Conservation (phyloP, 2,797 vertebrate genomes). For the Macropodus opercularis region DNA sequence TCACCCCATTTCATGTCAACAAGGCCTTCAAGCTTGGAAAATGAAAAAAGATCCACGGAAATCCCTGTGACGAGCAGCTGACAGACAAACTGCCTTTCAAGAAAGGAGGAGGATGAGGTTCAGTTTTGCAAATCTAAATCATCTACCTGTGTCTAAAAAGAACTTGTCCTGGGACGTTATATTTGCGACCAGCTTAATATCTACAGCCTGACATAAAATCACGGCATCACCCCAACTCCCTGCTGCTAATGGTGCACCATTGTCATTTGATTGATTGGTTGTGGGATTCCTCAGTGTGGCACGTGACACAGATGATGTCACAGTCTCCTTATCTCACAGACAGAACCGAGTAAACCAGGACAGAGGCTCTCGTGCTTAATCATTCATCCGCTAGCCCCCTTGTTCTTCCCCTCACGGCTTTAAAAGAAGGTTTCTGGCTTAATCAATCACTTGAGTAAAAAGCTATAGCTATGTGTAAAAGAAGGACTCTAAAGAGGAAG, state of each 20-base stretch:
- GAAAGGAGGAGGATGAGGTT: slow-evolving; percentile 42
- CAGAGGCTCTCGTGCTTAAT: slow-evolving; percentile 46
- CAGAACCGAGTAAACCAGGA: slow-evolving; percentile 66
- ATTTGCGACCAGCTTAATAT: slow-evolving; percentile 19
- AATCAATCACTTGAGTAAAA: slow-evolving; percentile 77
- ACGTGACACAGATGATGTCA: slow-evolving; percentile 33
- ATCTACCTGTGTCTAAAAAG: slow-evolving; percentile 26
- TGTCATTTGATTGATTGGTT: slow-evolving; percentile 8
- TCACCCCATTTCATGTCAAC: slow-evolving; percentile 74
- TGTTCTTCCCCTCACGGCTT: slow-evolving; percentile 23
- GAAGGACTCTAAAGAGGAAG: slow-evolving; percentile 19
- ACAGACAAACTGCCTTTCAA: slow-evolving; percentile 60
- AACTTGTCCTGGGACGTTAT: slow-evolving; percentile 48
- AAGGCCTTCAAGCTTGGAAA: slow-evolving; percentile 66
- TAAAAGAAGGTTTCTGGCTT: slow-evolving; percentile 60
- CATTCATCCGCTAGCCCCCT: slow-evolving; percentile 53
- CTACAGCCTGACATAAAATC: slow-evolving; percentile 18
- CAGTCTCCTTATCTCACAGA: slow-evolving; percentile 53
- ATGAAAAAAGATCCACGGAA: slow-evolving; percentile 43
- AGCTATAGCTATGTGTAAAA: slow-evolving; percentile 44
- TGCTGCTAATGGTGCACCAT: slow-evolving; percentile 26
- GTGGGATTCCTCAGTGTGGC: slow-evolving; percentile 6
- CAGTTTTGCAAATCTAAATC: slow-evolving; percentile 64
- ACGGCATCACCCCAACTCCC: slow-evolving; percentile 21
- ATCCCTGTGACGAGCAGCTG: slow-evolving; percentile 51